These are phyloP conservation scores for Limonius californicus DNA, from an alignment of 1,140 invertebrate genomes.

Conservation along the genomic window DNA sequence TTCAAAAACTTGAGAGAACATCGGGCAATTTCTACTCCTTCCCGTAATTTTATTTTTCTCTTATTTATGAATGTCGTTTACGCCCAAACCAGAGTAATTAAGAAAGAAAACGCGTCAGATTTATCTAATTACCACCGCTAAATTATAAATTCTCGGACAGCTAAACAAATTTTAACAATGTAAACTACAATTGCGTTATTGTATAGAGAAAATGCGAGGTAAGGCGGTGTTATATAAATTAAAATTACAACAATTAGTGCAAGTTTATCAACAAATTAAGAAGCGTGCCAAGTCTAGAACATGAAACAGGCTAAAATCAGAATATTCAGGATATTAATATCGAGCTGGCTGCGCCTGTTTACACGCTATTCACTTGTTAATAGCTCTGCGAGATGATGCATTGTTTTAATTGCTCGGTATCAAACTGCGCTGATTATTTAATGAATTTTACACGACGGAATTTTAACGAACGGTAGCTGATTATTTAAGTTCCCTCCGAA, in stretches of 20 bases:
- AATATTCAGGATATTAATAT: conserved; percentile 15
- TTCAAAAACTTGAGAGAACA: neutral
- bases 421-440: conserved; percentile 25
- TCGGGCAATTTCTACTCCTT: neutral
- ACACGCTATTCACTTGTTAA: conserved; percentile 23
- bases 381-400: conserved; percentile 21
- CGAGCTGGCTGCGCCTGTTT: conserved; percentile 17
- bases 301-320: conserved; percentile 6
- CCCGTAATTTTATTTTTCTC: neutral
- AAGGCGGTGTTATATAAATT: conserved; percentile 20
- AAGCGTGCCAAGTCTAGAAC: neutral
- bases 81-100: no score
- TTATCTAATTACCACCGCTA: no score
- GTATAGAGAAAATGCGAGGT: neutral
- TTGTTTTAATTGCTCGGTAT: conserved; percentile 26
- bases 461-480: neutral
- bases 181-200: neutral
- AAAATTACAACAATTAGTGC: conserved; percentile 28
- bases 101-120: no score
- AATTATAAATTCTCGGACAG: no score
- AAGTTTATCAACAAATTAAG: conserved; percentile 25
- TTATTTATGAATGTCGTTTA: no score
- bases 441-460: conserved; percentile 21
- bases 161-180: neutral
- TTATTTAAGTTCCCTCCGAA: no score